Percentiles rank a stretch among this genome's conserved stretches.
Conservation (phyloP, 2,113 vertebrate genomes). For the Marmota monax region DNA sequence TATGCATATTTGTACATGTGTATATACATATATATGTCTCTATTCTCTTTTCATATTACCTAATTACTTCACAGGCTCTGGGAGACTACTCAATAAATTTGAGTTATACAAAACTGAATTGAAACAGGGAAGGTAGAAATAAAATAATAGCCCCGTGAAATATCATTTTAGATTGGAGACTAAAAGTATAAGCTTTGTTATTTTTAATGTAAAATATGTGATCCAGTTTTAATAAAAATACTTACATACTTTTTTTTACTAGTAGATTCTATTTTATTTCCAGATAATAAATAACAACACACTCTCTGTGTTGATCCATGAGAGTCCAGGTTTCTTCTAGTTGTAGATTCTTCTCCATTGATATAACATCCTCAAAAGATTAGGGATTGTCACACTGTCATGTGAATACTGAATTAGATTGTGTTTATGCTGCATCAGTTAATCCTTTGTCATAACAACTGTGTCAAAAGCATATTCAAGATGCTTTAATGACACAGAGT, state of each 20-base stretch:
- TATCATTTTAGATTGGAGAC: slow-evolving; percentile 1
- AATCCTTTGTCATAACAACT: slow-evolving; percentile 38
- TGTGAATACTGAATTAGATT: slow-evolving; percentile 17
- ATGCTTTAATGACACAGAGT: slow-evolving; percentile 18
- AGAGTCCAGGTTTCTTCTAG: slow-evolving; percentile 6
- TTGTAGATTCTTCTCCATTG: background rate
- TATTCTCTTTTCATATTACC: background rate
- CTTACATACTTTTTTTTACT: background rate
- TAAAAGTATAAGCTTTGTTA: background rate
- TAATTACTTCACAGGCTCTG: background rate
- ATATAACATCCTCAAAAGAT: background rate
- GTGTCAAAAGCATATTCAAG: background rate
- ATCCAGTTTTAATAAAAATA: slow-evolving; percentile 47
- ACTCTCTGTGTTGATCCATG: background rate
- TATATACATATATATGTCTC: too few relatives aligned
- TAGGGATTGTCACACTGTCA: slow-evolving; percentile 12
- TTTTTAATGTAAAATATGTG: slow-evolving; percentile 27
- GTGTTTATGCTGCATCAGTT: slow-evolving; percentile 34
- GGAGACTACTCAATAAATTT: slow-evolving; percentile 19
- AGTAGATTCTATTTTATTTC: slow-evolving; percentile 24
- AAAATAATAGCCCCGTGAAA: slow-evolving; percentile 35
- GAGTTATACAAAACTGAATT: background rate
- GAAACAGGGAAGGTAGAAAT: slow-evolving; percentile 56
- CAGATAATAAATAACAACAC: slow-evolving; percentile 25
- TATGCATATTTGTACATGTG: too few relatives aligned